Evolutionary conservation across 2,113 vertebrate species (phyloP), one percentile per base, ranked within the genome.

Genomic region (Crotalus horridus): DNA sequence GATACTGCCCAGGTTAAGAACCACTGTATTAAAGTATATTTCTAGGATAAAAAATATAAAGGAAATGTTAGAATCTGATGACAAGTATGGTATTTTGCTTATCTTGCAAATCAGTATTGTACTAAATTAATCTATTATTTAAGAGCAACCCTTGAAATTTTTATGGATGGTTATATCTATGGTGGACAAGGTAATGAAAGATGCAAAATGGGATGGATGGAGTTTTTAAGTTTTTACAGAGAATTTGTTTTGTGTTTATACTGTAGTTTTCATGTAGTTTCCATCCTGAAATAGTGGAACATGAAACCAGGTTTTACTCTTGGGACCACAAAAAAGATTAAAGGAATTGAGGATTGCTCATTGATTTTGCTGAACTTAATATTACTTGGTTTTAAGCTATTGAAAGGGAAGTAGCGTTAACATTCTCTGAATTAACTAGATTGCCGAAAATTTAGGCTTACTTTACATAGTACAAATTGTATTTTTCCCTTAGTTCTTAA

Each of bases 41-140:
- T 89, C n/a, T 87, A 15, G 29, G 23, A 23, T 93, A 39, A 86
- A 61, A 92, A 90, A 64, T 86, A 53, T 86, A n/a, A 46, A 93
- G 74, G 64, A 86, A 90, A 54, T 90, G 7, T 13, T 90, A 85
- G 81, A 51, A 81, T 13, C 17, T 54, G 58, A 69, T 88, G 51
- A 74, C 29, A 23, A 85, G 23, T 23, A 51, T 61, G 43, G 24
- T 93, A 24, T 43, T 64, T 81, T 64, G n/a, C 46, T 90, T 93
- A 58, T 17, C 64, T 90, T 93, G 74, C 74, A 90, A 43, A 33
- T 87, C 51, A 39, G n/a, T 48, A 86, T 21, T 81, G 33, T 7
- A 43, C 6, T 23, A 81, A 81, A 43, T 6, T 39, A 39, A 81
- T 43, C 33, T 81, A 81, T 81, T 17, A 81, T 43, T 21, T 81